A percentile compares a stretch with the other conserved stretches of the same genome.
phyloP scores from a whole-genome alignment of 2,113 vertebrate species.

The Dipodomys spectabilis region DNA sequence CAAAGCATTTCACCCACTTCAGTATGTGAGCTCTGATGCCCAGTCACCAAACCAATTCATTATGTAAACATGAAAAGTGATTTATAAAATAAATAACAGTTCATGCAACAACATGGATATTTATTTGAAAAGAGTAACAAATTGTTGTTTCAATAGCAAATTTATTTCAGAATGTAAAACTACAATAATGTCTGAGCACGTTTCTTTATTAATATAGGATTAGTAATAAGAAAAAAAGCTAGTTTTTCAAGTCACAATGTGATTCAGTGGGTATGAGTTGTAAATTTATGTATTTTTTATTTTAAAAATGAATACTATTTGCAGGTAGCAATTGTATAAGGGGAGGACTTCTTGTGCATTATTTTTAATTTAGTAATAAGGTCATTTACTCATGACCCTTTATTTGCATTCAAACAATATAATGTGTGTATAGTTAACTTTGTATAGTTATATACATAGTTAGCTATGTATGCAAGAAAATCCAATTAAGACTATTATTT shows the following conservation, averaged over 20 bases:
- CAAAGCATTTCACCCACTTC: not conserved
- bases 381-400: not conserved
- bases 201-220: not conserved
- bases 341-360: not conserved
- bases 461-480: not conserved
- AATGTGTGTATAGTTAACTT: not conserved
- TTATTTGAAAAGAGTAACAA: not conserved
- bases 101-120: not conserved
- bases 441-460: not conserved
- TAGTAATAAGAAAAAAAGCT: not conserved
- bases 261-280: not conserved
- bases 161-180: not conserved
- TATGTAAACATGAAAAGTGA: not conserved
- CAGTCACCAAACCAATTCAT: not conserved
- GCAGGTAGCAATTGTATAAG: no score
- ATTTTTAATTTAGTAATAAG: not conserved
- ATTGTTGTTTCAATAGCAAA: not conserved
- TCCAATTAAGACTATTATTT: not conserved
- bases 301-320: no score
- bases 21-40: not conserved
- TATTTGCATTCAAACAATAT: not conserved
- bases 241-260: not conserved
- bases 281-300: not conserved
- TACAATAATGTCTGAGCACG: not conserved
- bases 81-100: conserved; percentile 6